Conservation (phyloP, 2,888 invertebrate genomes). For the Gibbula magus region DNA sequence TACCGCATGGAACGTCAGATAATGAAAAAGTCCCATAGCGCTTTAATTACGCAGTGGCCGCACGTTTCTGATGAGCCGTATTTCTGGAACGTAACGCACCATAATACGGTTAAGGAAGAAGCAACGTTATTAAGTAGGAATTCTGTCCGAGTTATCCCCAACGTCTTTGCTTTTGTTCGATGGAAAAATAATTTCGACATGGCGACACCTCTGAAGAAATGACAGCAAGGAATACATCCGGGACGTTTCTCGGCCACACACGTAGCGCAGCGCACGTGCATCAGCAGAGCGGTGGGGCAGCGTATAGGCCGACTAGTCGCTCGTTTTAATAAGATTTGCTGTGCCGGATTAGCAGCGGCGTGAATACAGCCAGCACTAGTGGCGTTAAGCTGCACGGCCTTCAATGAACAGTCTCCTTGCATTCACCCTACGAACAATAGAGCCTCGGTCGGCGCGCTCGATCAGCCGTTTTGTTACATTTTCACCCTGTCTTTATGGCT, state of each 20-base stretch:
- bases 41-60: background rate
- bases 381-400: slow-evolving; percentile 24
- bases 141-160: slow-evolving; percentile 18
- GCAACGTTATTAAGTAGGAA: slow-evolving; percentile 25
- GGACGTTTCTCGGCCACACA: slow-evolving; percentile 26
- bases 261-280: slow-evolving; percentile 27
- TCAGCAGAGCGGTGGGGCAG: background rate
- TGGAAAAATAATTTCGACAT: slow-evolving; percentile 28
- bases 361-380: slow-evolving; percentile 24
- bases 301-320: slow-evolving; percentile 26
- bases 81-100: slow-evolving; percentile 18
- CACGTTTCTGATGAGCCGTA: slow-evolving; percentile 22
- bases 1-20: slow-evolving; percentile 20
- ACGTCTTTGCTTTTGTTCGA: slow-evolving; percentile 26
- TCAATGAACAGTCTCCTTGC: slow-evolving; percentile 24
- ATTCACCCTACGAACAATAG: slow-evolving; percentile 23
- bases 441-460: slow-evolving; percentile 7
- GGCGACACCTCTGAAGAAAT: slow-evolving; percentile 10
- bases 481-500: slow-evolving; percentile 35
- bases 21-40: slow-evolving; percentile 24
- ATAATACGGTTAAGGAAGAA: slow-evolving; percentile 18
- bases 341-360: slow-evolving; percentile 31
- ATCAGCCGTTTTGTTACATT: slow-evolving; percentile 34
- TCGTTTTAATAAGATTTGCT: slow-evolving; percentile 34
- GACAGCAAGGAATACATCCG: background rate